Evolutionary conservation across 2,113 vertebrate species (phyloP), one percentile per base, ranked within the genome.

Genomic region (Gymnocephalus cernua): DNA sequence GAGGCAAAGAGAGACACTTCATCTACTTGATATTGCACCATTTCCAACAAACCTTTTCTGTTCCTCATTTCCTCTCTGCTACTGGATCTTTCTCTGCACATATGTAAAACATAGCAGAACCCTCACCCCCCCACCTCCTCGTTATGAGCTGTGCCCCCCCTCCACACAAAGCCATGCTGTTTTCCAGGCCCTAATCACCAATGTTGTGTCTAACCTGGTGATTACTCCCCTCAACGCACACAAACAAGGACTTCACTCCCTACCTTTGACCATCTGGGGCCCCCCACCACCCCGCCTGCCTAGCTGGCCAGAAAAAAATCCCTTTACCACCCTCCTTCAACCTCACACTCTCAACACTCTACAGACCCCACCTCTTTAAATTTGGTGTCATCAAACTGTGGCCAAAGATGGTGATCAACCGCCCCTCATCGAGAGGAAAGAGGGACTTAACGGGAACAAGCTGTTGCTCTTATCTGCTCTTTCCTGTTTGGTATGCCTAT

Each of bases 131-230:
- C 10, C 2, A 18, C 16, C 18, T 58, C 27, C 48, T 76, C 35
- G 76, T 44, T 21, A 23, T 48, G 54, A 82, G 50, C 78, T 19
- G 41, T 63, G 51, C 53, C 16, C 32, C 32, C 56, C 79, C 79
- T 75, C 70, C 65, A 80, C 66, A 83, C 83, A 86, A 74, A 87
- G 79, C 74, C 86, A 38, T 48, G 77, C 84, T 85, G 88, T 53
- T 78, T 41, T 80, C 70, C 85, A 56, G 53, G 80, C 74, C 78
- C 69, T 78, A 89, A 87, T 84, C 87, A 69, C 73, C 79, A 77
- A 29, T 94, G 93, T 94, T 95, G 90, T 93, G 93, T 92, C 93
- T 93, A 92, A 93, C 88, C 68, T 90, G 88, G 81, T 78, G 69
- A 91, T 92, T 91, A 93, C 85, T 80, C 76, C 91, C 86, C 82